Percentiles rank a stretch among this genome's conserved stretches.
These are phyloP conservation scores for Vollenhovia emeryi DNA, from an alignment of 1,140 invertebrate genomes.

Conservation along the genomic window DNA sequence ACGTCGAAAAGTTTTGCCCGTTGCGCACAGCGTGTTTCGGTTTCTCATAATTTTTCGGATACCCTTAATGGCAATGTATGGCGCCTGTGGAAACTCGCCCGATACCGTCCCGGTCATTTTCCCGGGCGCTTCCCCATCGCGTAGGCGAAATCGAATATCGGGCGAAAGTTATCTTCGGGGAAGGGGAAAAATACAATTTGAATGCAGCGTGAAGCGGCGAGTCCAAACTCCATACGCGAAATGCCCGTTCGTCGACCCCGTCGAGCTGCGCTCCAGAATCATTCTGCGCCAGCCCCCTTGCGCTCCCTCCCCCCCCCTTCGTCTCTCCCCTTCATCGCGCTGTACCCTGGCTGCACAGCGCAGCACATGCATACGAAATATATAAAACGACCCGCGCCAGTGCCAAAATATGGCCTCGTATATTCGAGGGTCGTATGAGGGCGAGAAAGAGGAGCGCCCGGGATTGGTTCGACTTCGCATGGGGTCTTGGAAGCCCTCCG, in stretches of 20 bases:
- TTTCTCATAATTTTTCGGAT: constrained; percentile 23
- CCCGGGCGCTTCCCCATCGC: constrained; percentile 15
- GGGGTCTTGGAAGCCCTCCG: neutral
- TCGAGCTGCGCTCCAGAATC: neutral
- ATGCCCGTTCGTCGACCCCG: constrained; percentile 19
- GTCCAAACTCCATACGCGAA: constrained; percentile 36
- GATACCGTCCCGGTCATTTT: constrained; percentile 22
- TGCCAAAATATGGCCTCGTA: constrained; percentile 66
- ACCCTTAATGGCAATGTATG: constrained; percentile 22
- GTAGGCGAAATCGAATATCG: constrained; percentile 40
- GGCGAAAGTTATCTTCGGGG: constrained; percentile 60
- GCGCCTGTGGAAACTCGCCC: neutral
- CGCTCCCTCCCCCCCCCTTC: neutral
- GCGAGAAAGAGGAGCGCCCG: neutral
- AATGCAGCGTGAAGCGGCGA: constrained; percentile 68
- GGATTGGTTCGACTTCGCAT: constrained; percentile 26
- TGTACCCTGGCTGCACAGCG: constrained; percentile 16
- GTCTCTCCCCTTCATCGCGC: neutral
- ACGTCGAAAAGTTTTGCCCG: neutral
- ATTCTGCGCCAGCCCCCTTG: neutral
- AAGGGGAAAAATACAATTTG: constrained; percentile 70
- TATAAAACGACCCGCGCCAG: constrained; percentile 50
- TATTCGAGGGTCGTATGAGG: constrained; percentile 17
- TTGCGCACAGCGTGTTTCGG: neutral
- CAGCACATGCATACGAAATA: constrained; percentile 77